A percentile compares a stretch with the other conserved stretches of the same genome.
Conservation (phyloP, 2,113 vertebrate genomes). For the Melanocharis versteri region DNA sequence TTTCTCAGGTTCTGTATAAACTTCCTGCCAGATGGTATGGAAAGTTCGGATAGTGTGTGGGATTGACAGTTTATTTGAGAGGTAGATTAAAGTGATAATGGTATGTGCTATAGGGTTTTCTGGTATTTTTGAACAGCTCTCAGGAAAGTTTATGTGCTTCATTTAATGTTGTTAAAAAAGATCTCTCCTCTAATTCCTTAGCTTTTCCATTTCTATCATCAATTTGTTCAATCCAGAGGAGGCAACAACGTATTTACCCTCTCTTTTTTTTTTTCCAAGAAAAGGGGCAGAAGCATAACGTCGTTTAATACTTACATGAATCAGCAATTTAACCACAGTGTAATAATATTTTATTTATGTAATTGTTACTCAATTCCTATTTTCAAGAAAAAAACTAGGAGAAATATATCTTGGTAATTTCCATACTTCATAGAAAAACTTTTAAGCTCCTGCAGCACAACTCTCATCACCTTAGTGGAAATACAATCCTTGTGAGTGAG, state of each 20-base stretch:
- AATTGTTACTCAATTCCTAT: not conserved
- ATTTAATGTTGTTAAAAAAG: not conserved
- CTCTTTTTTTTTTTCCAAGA: not conserved
- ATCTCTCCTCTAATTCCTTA: not conserved
- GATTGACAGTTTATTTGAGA: conserved; percentile 32
- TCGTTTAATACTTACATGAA: not conserved
- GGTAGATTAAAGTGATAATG: not conserved
- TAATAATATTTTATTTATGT: not conserved
- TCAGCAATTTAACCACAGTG: not conserved
- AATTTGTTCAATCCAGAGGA: not conserved
- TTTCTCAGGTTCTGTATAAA: conserved; percentile 22
- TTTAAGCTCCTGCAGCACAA: not conserved
- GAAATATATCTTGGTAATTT: not conserved
- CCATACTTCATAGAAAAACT: not conserved
- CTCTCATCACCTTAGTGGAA: not conserved
- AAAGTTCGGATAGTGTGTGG: conserved; percentile 9
- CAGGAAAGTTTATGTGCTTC: not conserved
- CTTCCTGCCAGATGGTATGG: conserved; percentile 30
- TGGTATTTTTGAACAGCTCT: not conserved
- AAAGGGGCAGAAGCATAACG: not conserved
- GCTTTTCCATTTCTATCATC: not conserved
- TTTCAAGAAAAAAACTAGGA: not conserved
- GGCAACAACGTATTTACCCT: not conserved
- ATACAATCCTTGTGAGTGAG: not conserved
- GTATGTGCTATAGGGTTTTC: conserved; percentile 1